Evolutionary conservation across 2,888 invertebrate genomes (phyloP).

Genomic region (Seladonia tumulorum): DNA sequence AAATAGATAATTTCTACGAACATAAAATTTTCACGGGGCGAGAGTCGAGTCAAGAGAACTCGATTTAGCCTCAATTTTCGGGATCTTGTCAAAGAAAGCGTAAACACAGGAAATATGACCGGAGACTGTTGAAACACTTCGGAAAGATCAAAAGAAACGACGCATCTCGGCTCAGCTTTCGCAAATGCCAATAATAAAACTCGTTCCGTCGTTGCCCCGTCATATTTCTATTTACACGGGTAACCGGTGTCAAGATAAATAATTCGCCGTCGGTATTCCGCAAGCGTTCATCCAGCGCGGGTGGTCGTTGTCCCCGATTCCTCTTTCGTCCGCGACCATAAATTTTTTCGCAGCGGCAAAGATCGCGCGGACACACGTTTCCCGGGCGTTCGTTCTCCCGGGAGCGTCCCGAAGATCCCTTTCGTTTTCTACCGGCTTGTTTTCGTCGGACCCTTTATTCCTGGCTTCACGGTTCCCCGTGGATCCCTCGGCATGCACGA

Average conservation of each 20-base stretch:
- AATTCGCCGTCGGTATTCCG: slow-evolving; percentile 26
- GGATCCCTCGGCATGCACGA: slow-evolving; percentile 5
- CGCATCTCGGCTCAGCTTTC: not conserved
- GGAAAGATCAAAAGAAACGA: not conserved
- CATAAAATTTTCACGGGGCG: not conserved
- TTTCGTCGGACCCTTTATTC: slow-evolving; percentile 21
- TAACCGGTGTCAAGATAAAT: slow-evolving; percentile 32
- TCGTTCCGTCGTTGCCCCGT: not conserved
- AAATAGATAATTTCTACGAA: not conserved
- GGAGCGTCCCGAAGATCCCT: slow-evolving; percentile 29
- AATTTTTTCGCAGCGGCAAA: slow-evolving; percentile 38
- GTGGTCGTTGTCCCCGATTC: slow-evolving; percentile 11
- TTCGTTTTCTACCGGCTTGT: slow-evolving; percentile 14
- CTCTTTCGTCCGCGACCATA: slow-evolving; percentile 22
- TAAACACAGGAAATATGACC: not conserved
- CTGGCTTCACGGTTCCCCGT: slow-evolving; percentile 7
- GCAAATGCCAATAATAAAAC: not conserved
- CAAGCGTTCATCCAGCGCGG: slow-evolving; percentile 25
- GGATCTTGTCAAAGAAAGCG: not conserved
- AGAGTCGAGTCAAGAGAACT: not conserved
- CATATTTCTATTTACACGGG: slow-evolving; percentile 15
- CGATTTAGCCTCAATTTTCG: not conserved
- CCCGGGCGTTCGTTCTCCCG: not conserved
- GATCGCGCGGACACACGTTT: slow-evolving; percentile 35
- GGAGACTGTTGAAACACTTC: not conserved